Conservation (phyloP, 2,113 vertebrate genomes). For the Spizaetus ornatus region DNA sequence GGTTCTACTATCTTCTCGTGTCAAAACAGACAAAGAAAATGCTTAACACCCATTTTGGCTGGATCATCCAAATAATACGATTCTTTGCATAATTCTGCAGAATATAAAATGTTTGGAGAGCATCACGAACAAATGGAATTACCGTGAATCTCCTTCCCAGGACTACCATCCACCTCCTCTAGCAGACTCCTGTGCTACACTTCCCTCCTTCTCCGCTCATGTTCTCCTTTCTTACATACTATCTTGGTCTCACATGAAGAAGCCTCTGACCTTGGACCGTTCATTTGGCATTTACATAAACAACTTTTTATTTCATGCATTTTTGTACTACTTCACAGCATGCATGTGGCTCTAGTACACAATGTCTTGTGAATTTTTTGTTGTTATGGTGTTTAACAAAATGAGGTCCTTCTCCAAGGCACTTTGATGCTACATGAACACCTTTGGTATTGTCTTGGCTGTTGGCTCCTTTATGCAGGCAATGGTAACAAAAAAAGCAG, state of each 20-base stretch:
- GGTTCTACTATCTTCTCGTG: background rate
- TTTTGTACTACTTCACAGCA: background rate
- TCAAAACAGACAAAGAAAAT: background rate
- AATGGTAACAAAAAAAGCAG: background rate
- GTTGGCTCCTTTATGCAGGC: background rate
- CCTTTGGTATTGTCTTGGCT: background rate
- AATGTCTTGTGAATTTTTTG: background rate
- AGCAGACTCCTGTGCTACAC: background rate
- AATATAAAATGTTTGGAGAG: background rate
- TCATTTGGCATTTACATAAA: background rate
- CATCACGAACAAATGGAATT: background rate
- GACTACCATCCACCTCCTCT: background rate
- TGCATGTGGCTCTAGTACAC: background rate
- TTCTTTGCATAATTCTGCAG: background rate
- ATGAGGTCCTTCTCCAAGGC: background rate
- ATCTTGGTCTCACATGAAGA: background rate
- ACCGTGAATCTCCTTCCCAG: background rate
- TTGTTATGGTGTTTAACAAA: accelerated
- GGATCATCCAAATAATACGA: background rate
- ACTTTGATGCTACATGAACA: background rate
- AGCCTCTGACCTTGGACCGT: background rate
- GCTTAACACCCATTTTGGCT: background rate
- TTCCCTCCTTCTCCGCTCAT: background rate
- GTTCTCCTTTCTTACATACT: background rate
- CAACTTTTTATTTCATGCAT: background rate